Conservation (phyloP, 2,888 invertebrate species). For the Polydrusus pterygomalis region DNA sequence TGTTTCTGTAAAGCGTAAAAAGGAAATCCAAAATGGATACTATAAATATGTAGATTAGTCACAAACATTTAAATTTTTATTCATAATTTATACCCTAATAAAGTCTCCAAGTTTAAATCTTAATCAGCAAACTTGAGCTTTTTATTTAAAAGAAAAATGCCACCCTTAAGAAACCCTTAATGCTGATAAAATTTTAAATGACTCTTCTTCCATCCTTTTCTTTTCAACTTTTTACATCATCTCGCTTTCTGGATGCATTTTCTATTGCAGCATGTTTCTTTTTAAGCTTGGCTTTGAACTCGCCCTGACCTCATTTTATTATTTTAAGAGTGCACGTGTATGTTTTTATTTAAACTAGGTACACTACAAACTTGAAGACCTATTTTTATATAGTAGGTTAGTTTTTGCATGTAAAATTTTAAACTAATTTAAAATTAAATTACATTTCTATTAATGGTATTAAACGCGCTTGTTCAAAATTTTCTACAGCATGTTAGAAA, state of each 20-base stretch:
- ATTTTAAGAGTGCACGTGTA: slow-evolving; percentile 25
- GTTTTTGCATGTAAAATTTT: not conserved
- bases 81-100: too few species aligned
- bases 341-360: slow-evolving; percentile 10
- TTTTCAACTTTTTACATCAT: not conserved
- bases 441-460: too few species aligned
- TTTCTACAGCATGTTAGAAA: too few species aligned
- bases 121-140: not conserved
- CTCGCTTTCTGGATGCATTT: slow-evolving; percentile 14
- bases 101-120: not conserved
- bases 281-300: slow-evolving; percentile 28
- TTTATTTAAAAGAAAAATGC: not conserved
- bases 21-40: too few species aligned
- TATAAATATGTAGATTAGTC: too few species aligned
- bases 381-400: not conserved
- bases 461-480: too few species aligned
- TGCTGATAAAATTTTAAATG: slow-evolving; percentile 24
- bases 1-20: too few species aligned
- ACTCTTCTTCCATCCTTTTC: slow-evolving; percentile 13
- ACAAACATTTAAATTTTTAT: too few species aligned
- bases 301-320: slow-evolving; percentile 30
- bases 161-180: slow-evolving; percentile 3
- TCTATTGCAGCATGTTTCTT: slow-evolving; percentile 31
- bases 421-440: not conserved
- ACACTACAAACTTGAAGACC: slow-evolving; percentile 4